These are phyloP conservation scores for Petrolisthes cinctipes DNA, from an alignment of 2,888 invertebrate genomes.

Conservation along the genomic window DNA sequence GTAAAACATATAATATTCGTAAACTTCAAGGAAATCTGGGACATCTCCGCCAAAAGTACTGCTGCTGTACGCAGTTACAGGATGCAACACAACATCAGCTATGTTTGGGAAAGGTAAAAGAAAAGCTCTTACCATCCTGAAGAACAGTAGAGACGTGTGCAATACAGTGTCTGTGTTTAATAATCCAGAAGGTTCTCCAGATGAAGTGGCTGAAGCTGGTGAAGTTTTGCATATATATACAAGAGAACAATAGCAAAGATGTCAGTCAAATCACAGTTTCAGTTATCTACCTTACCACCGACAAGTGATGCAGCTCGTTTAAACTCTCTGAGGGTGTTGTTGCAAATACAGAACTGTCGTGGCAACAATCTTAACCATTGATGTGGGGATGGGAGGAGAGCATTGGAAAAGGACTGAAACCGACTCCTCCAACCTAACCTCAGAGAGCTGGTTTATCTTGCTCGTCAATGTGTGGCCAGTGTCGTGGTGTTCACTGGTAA, in stretches of 20 bases:
- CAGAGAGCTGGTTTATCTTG: conserved; percentile 22
- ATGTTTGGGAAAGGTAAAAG: conserved; percentile 11
- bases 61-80: conserved; percentile 12
- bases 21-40: conserved; percentile 24
- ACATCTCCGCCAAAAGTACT: conserved; percentile 11
- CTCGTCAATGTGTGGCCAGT: conserved; percentile 10
- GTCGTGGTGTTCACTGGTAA: background rate
- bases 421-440: background rate
- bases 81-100: conserved; percentile 24
- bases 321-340: background rate
- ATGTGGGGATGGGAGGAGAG: background rate
- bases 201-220: conserved; percentile 25
- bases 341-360: background rate
- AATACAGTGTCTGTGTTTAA: conserved; percentile 14
- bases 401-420: conserved; percentile 3
- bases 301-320: conserved; percentile 26
- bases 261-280: background rate
- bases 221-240: background rate
- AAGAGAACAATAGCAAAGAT: background rate
- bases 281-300: conserved; percentile 5
- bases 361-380: background rate
- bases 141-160: conserved; percentile 14
- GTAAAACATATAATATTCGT: conserved; percentile 12
- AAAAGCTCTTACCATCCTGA: conserved; percentile 6
- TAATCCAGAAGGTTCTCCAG: conserved; percentile 18